phyloP scores from a whole-genome alignment of 2,888 invertebrate genomes.

The Leptinotarsa tumamoca region DNA sequence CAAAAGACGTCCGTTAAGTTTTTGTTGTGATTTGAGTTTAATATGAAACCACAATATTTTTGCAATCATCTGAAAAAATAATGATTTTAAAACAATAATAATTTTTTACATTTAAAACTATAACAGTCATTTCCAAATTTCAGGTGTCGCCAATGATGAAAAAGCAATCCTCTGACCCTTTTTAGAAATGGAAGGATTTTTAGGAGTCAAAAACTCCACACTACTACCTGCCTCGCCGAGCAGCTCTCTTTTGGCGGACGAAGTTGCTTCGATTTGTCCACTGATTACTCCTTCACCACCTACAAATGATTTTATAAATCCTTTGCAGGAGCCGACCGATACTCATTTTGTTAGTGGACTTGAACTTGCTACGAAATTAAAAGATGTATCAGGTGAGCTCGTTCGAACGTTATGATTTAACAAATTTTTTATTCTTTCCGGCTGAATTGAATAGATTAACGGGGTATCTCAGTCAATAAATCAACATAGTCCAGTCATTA shows the following conservation, averaged over 20 bases:
- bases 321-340: slow-evolving; percentile 59
- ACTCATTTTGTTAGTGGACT: slow-evolving; percentile 60
- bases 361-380: slow-evolving; percentile 62
- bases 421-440: too few relatives aligned
- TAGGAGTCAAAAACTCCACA: slow-evolving; percentile 50
- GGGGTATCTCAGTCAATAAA: too few relatives aligned
- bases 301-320: slow-evolving; percentile 65
- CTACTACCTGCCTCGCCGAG: slow-evolving; percentile 59
- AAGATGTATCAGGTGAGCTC: slow-evolving; percentile 62
- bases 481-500: too few relatives aligned
- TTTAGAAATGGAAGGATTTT: slow-evolving; percentile 50
- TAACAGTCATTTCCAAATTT: not conserved
- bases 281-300: slow-evolving; percentile 66
- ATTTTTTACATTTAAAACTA: too few relatives aligned
- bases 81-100: too few relatives aligned
- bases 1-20: too few relatives aligned
- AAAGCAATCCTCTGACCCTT: slow-evolving; percentile 13
- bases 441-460: too few relatives aligned
- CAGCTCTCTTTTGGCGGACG: slow-evolving; percentile 64
- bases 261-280: slow-evolving; percentile 65
- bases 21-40: too few relatives aligned
- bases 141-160: not conserved
- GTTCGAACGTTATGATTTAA: not conserved
- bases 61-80: too few relatives aligned
- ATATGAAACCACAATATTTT: too few relatives aligned